Evolutionary conservation across 2,113 vertebrate species (phyloP).

Genomic region (Calyptomena viridis): DNA sequence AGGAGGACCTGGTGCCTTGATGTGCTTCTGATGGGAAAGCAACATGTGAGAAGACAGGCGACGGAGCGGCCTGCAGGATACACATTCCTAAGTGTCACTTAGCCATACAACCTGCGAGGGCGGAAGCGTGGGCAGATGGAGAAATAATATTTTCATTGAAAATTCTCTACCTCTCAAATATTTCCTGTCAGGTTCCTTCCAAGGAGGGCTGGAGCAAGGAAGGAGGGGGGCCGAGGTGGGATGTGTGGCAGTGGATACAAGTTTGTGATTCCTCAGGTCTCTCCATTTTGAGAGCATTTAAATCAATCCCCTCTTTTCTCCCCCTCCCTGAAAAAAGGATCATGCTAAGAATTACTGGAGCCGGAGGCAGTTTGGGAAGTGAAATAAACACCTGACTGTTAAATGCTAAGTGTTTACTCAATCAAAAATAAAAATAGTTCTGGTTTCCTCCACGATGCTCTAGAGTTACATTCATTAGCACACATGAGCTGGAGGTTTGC

Average conservation of each 20-base stretch:
- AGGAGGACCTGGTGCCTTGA: not conserved
- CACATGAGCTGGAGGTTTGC: conserved; percentile 22
- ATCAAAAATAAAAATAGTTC: conserved; percentile 64
- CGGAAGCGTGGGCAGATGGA: conserved; percentile 67
- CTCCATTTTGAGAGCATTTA: conserved; percentile 52
- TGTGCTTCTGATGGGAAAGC: conserved; percentile 34
- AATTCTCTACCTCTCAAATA: conserved; percentile 70
- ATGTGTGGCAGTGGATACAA: conserved; percentile 25
- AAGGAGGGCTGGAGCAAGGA: conserved; percentile 27
- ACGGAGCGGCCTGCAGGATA: conserved; percentile 18
- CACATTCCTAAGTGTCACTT: conserved; percentile 69
- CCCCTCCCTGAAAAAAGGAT: conserved; percentile 17
- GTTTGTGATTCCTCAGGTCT: conserved; percentile 59
- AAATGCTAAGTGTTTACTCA: conserved; percentile 74
- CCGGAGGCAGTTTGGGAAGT: conserved; percentile 65
- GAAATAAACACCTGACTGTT: conserved; percentile 75
- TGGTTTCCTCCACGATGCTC: conserved; percentile 51
- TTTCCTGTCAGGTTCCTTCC: conserved; percentile 71
- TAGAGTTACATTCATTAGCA: conserved; percentile 8
- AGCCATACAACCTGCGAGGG: conserved; percentile 69
- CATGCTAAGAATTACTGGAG: conserved; percentile 59
- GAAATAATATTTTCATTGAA: conserved; percentile 73
- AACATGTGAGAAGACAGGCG: conserved; percentile 25
- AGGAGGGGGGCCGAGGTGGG: conserved; percentile 25
- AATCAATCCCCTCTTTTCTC: conserved; percentile 15